Evolutionary conservation across 2,888 invertebrate species (phyloP), one percentile per base, ranked within the genome.

Genomic region (Cephus sareptanus): DNA sequence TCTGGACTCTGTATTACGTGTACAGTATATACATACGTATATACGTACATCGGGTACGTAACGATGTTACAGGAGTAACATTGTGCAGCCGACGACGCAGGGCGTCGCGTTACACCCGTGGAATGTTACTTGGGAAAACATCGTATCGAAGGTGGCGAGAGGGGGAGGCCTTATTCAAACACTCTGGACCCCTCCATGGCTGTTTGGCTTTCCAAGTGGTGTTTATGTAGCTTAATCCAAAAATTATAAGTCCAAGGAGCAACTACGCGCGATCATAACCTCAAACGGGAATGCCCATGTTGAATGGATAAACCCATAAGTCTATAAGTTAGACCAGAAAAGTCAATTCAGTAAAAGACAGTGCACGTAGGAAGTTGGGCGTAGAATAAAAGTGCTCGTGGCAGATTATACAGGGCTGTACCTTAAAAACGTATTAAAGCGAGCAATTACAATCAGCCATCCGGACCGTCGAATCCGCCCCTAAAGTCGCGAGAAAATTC

Each of bases 211-310:
- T 80, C 78, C 83, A 79, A 79, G 81, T 83, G 80, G 77, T 88
- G 87, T 88, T 87, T 88, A 83, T 83, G 73, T 82, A 84, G 83
- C 82, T 83, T 87, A 87, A 88, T 87, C 85, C 87, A 88, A 88
- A 87, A 87, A 88, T 87, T 83, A 83, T 85, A 86, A 87, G 86
- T 87, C 34, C 34, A 9, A 56, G 6, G 23, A 56, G 56, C 56
- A 56, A 56, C 15, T 2, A 15, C 56, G 56, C 15, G 13, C 23
- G 56, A 23, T 2, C 56, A 9, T 56, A 56, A 56, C 23, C 56
- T 23, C 56, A 23, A 56, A 23, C 23, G 6, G 23, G 15, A 56
- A 56, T 56, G 9, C 56, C 23, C 23, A 1, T 56, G 23, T 23
- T 9, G 23, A 56, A 23, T 9, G 1, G 0, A 56, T 9, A 15